Evolutionary conservation across 2,113 vertebrate genomes (phyloP).

Genomic region (Archilochus colubris): DNA sequence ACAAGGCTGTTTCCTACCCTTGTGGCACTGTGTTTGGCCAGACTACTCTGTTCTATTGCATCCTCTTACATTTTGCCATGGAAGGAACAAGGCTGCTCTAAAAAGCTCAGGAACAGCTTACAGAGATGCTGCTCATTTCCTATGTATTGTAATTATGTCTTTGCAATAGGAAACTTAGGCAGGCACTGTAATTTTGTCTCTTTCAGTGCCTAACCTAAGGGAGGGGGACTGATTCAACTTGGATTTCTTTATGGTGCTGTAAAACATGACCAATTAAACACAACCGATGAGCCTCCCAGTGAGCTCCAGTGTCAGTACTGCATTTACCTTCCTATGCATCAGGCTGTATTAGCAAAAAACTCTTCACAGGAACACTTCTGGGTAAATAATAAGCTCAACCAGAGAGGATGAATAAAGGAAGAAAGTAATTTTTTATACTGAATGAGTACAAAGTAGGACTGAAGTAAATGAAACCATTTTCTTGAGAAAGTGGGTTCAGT

Average conservation of each 20-base stretch:
- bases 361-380: neutral
- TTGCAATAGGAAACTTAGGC: neutral
- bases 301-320: neutral
- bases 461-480: constrained; percentile 30
- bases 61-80: neutral
- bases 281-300: neutral
- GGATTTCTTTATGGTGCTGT: neutral
- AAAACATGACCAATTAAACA: neutral
- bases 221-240: neutral
- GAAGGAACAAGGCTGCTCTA: neutral
- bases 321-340: neutral
- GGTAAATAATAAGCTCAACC: neutral
- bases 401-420: neutral
- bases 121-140: neutral
- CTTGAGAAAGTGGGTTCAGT: constrained; percentile 23
- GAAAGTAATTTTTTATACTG: constrained; percentile 1
- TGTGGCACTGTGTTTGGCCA: neutral
- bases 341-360: neutral
- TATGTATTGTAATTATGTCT: neutral
- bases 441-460: neutral
- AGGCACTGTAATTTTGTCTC: neutral
- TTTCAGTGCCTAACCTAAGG: neutral
- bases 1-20: neutral
- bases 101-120: neutral
- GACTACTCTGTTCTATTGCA: neutral